phyloP scores from a whole-genome alignment of 2,113 vertebrate genomes.

The Gnathonemus echidnorhynchus region DNA sequence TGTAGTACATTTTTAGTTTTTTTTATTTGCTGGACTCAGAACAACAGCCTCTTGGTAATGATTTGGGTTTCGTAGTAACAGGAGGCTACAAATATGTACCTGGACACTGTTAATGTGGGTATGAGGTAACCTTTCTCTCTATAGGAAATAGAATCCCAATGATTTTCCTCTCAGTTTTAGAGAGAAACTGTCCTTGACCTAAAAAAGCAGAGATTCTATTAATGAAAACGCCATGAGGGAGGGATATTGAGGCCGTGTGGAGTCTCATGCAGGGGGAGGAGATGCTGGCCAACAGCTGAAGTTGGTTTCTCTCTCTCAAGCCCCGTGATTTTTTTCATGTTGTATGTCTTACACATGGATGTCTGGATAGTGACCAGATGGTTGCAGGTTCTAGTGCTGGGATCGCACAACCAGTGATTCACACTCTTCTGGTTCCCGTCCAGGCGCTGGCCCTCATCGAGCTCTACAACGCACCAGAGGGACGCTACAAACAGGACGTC shows the following conservation, averaged over 20 bases:
- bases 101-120: neutral
- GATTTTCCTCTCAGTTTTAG: neutral
- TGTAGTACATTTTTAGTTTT: neutral
- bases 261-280: neutral
- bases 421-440: constrained; percentile 5
- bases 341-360: neutral
- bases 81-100: neutral
- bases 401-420: neutral
- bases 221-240: neutral
- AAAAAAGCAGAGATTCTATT: constrained; percentile 15
- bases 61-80: neutral
- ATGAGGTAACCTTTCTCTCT: neutral
- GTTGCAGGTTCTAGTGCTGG: neutral
- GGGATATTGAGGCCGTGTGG: neutral
- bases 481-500: constrained; percentile 74
- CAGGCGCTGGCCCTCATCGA: constrained; percentile 75
- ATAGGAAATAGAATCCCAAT: neutral
- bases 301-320: neutral
- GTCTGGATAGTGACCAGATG: neutral
- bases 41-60: neutral
- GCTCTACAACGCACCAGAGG: constrained; percentile 73
- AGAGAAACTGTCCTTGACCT: constrained; percentile 12
- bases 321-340: neutral
- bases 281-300: neutral
- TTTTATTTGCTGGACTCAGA: neutral